A percentile compares a stretch with the other conserved stretches of the same genome.
Evolutionary conservation across 2,797 vertebrate genomes (phyloP).

Genomic region (Acipenser ruthenus): DNA sequence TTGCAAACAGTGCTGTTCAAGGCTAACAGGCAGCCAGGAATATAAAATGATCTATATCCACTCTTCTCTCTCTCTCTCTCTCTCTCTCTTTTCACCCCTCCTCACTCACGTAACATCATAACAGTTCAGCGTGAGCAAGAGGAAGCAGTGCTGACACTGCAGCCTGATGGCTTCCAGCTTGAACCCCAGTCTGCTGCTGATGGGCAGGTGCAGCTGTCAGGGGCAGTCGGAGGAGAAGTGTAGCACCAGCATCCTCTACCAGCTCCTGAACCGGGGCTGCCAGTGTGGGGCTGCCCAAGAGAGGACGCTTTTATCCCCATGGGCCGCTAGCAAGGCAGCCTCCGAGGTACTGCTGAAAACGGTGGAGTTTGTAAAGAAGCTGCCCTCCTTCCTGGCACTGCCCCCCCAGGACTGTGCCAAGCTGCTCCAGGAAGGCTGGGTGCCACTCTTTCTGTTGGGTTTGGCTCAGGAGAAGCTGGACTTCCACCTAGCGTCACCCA

Average conservation of each 20-base stretch:
- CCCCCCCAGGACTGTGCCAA: conserved; percentile 34
- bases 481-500: conserved; percentile 35
- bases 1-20: no score
- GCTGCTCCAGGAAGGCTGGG: conserved; percentile 34
- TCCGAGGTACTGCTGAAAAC: conserved; percentile 40
- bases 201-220: no score
- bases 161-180: no score
- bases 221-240: no score
- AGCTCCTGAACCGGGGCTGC: conserved; percentile 30
- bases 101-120: no score
- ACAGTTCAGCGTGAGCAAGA: no score
- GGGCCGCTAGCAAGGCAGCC: conserved; percentile 26
- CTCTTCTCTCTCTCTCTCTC: no score
- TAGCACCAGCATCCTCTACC: conserved; percentile 27
- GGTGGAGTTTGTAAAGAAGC: conserved; percentile 37
- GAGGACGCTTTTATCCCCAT: conserved; percentile 31
- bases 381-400: conserved; percentile 38
- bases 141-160: no score
- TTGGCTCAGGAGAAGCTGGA: conserved; percentile 37
- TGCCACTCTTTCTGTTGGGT: conserved; percentile 37
- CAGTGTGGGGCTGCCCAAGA: conserved; percentile 20
- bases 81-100: no score
- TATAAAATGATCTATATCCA: no score
- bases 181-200: no score
- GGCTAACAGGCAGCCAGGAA: conserved; percentile 17